Evolutionary conservation across 92 coral and sea anemone species (phyloP).

Genomic region (Bergia puertoricense): DNA sequence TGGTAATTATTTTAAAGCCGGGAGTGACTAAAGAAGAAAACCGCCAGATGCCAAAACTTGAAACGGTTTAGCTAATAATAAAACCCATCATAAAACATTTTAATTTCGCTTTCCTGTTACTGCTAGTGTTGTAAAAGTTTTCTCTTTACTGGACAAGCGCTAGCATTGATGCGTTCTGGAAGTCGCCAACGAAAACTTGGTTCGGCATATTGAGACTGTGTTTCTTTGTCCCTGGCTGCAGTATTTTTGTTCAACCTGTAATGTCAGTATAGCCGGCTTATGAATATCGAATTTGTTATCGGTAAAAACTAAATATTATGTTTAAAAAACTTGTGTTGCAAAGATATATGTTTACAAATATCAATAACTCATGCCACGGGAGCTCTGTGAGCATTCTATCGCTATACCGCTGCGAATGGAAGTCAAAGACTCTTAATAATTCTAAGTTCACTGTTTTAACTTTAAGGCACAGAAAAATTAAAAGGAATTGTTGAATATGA

Average conservation of each 20-base stretch:
- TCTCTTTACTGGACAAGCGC: not conserved
- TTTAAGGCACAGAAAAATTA: not conserved
- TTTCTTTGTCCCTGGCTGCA: not conserved
- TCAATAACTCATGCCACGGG: not conserved
- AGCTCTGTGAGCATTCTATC: not conserved
- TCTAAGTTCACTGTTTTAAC: slow-evolving; percentile 1
- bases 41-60: not conserved
- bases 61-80: not conserved
- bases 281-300: not conserved
- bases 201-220: not conserved
- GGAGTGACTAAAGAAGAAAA: too few species aligned
- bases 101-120: not conserved
- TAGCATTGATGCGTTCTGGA: not conserved
- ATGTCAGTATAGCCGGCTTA: not conserved
- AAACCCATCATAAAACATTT: not conserved
- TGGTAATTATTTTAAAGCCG: too few species aligned
- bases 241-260: not conserved
- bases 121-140: not conserved
- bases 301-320: not conserved
- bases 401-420: slow-evolving; percentile 7
- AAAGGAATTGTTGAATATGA: not conserved
- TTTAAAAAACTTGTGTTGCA: not conserved
- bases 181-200: not conserved
- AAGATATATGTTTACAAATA: slow-evolving; percentile 26
- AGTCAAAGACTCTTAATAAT: slow-evolving; percentile 3